Evolutionary conservation across 1,140 invertebrate species (phyloP), one percentile per base, ranked within the genome.

Genomic region (Panagrolaimus sp.): DNA sequence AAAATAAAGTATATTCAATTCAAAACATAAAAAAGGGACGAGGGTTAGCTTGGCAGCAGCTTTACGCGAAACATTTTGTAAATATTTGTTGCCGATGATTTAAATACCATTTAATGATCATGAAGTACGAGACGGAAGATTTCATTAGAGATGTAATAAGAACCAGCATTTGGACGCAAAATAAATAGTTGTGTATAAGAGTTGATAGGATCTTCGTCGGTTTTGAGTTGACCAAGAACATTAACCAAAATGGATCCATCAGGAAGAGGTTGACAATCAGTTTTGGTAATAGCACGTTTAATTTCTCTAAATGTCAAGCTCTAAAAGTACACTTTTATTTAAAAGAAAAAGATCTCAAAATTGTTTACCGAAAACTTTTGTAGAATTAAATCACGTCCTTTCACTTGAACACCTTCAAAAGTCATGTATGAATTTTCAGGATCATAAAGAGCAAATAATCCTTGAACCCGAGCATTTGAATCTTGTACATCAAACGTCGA

Each of bases 121-220:
- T 82, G 80, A 24, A 82, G 71, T n/a, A 83, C 73, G n/a, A 82
- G 82, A 17, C 80, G 77, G 75, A 82, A 82, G 64, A 82, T 82
- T 64, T 82, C 80, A 68, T 82, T 82, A 24, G 76, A 73, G 68
- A 82, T 82, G 70, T 75, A 82, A 77, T 75, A 82, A 7, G 75
- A 76, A 6, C 81, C 80, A 52, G 63, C 48, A 21, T 72, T 66
- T 21, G 79, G 82, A 43, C 76, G 77, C 14, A 82, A 69, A 32
- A 82, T 75, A 67, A 82, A 82, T 46, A 73, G 64, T 65, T 82
- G 80, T 38, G 68, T 83, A 69, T 76, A 82, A 8, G 82, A 79
- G 46, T 82, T 77, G 28, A 83, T 63, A 6, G 80, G 80, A 58
- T 82, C 80, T 15, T 82, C 80, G 46, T 82, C 80, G 28, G 80